Evolutionary conservation across 2,797 vertebrate species (phyloP), one percentile per base, ranked within the genome.

Genomic region (Enteromius argenteus): DNA sequence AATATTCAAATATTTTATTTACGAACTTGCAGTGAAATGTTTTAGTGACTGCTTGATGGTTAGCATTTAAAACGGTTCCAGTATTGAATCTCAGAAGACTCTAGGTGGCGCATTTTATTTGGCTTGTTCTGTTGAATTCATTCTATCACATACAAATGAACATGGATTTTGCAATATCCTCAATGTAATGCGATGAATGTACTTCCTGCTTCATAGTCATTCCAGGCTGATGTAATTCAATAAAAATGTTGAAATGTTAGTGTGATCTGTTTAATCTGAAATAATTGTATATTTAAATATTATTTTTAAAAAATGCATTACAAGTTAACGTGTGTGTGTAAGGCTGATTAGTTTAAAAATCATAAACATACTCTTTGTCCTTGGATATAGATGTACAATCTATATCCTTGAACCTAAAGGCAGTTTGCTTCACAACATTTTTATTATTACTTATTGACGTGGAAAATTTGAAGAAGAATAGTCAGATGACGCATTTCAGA

Each of bases 161-260:
- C 4, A 35, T 35, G 1, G 19, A 78, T 35, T n/a, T 75, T 69
- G 14, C 27, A 30, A 84, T 35, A 27, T 75, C 49, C 30, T 44
- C 7, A 72, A 8, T 81, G 37, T n/a, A 46, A 62, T 58, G 19
- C n/a, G 5, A 58, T 67, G 62, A 84, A 87, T 78, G 85, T 87
- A 73, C 44, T 79, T 71, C 37, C 39, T 82, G 80, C 83, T 76
- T 85, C 80, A 23, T 67, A 58, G 30, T 74, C 87, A 90, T 90
- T 87, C 87, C 73, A 76, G 64, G 72, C 71, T 81, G 68, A 11
- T 56, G 21, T 49, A 62, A 42, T 44, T 27, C 60, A 51, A 49
- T 81, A 72, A 78, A 58, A n/a, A 75, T 71, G 35, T 49, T 32
- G 2, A 37, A 80, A 7, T 51, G 66, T 51, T 80, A 37, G 27